Conservation (phyloP, 2,888 invertebrate genomes). For the Idaea dimidiata region DNA sequence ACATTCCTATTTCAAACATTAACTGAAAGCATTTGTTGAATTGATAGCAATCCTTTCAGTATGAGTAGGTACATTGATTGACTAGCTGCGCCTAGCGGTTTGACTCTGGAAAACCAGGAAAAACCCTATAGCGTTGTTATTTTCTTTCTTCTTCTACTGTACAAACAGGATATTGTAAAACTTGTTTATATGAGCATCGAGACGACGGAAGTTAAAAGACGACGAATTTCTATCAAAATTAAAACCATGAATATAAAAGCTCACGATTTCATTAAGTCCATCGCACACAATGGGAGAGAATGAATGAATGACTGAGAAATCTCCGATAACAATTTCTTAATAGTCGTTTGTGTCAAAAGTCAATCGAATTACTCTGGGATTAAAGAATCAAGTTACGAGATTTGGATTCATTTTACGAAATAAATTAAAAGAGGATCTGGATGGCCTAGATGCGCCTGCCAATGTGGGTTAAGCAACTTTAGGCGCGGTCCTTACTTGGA, state of each 20-base stretch:
- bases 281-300: not conserved
- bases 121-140: no score
- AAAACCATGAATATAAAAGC: not conserved
- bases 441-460: no score
- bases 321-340: not conserved
- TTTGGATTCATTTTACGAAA: not conserved
- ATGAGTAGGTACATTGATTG: no score
- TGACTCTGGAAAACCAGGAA: no score
- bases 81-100: no score
- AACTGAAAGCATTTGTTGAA: conserved; percentile 1
- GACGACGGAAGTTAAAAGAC: not conserved
- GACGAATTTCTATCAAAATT: not conserved
- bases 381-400: not conserved
- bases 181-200: no score
- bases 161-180: no score
- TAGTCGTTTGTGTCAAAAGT: not conserved
- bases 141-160: no score
- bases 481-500: no score
- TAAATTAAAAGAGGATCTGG: no score
- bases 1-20: conserved; percentile 3
- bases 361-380: not conserved
- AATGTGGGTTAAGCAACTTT: no score
- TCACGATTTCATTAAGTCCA: not conserved
- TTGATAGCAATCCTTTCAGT: not conserved
- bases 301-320: not conserved